Percentiles rank a stretch among this genome's conserved stretches.
These are phyloP conservation scores for Galerucella calmariensis DNA, from an alignment of 2,888 invertebrate species.

Conservation along the genomic window DNA sequence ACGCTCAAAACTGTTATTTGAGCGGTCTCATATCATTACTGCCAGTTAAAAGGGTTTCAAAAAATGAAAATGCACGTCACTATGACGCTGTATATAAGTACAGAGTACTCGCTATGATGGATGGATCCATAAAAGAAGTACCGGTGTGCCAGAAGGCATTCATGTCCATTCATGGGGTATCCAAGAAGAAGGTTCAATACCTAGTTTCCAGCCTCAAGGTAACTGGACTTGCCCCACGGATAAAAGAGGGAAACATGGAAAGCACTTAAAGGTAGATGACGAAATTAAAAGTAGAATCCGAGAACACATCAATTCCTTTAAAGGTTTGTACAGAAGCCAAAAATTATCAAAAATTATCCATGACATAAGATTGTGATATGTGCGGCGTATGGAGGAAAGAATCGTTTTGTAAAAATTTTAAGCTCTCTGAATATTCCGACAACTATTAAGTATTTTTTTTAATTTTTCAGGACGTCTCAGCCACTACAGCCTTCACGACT, in stretches of 20 bases:
- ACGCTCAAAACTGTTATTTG: slow-evolving; percentile 34
- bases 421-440: not conserved
- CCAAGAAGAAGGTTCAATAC: slow-evolving; percentile 21
- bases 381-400: too few species aligned
- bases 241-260: slow-evolving; percentile 36
- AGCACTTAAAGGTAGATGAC: slow-evolving; percentile 29
- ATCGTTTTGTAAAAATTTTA: too few species aligned
- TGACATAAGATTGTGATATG: too few species aligned
- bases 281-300: slow-evolving; percentile 26
- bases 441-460: not conserved
- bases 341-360: too few species aligned
- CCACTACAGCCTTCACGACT: slow-evolving; percentile 42
- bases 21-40: slow-evolving; percentile 35
- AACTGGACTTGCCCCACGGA: slow-evolving; percentile 28
- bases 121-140: slow-evolving; percentile 33
- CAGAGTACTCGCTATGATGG: slow-evolving; percentile 25
- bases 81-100: slow-evolving; percentile 34
- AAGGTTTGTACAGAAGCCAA: slow-evolving; percentile 22
- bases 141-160: slow-evolving; percentile 40
- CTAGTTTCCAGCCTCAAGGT: slow-evolving; percentile 28
- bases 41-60: slow-evolving; percentile 16
- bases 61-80: slow-evolving; percentile 8
- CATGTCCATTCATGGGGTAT: slow-evolving; percentile 38
- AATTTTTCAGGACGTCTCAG: slow-evolving; percentile 20
- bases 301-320: slow-evolving; percentile 40